Percentiles rank a stretch among this genome's conserved stretches.
phyloP scores from a whole-genome alignment of 2,888 invertebrate species.

The Zelleria hepariella region DNA sequence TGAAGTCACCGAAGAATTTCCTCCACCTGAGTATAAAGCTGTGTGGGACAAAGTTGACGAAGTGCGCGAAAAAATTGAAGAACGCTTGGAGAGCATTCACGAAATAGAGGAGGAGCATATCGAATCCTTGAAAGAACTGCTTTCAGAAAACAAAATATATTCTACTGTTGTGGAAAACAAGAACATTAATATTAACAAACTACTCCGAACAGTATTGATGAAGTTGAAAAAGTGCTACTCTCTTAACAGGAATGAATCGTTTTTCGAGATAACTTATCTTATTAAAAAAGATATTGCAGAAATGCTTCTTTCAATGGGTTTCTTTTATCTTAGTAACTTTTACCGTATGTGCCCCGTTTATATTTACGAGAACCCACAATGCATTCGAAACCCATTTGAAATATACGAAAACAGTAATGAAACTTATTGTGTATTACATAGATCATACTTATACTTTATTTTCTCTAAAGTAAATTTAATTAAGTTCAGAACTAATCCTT shows the following conservation, averaged over 20 bases:
- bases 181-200: background rate
- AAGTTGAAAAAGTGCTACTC: background rate
- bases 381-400: conserved; percentile 62
- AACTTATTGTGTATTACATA: conserved; percentile 70
- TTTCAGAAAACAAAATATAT: background rate
- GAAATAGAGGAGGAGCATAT: conserved; percentile 57
- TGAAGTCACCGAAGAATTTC: conserved; percentile 48
- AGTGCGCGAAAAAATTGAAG: conserved; percentile 52
- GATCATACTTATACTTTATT: conserved; percentile 74
- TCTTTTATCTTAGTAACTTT: conserved; percentile 75
- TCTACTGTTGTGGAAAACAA: background rate
- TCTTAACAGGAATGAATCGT: conserved; percentile 50
- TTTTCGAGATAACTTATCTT: conserved; percentile 72
- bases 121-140: conserved; percentile 35
- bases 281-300: conserved; percentile 69
- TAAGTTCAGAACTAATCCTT: conserved; percentile 69
- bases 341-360: conserved; percentile 77
- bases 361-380: conserved; percentile 56
- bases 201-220: background rate
- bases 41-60: conserved; percentile 65
- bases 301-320: conserved; percentile 68
- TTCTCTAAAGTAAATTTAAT: conserved; percentile 51
- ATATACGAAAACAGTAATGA: conserved; percentile 44
- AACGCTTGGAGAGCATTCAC: conserved; percentile 53
- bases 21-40: conserved; percentile 56